Base-by-base conservation (phyloP, 2,113 vertebrate genomes). In the Rana temporaria region DNA sequence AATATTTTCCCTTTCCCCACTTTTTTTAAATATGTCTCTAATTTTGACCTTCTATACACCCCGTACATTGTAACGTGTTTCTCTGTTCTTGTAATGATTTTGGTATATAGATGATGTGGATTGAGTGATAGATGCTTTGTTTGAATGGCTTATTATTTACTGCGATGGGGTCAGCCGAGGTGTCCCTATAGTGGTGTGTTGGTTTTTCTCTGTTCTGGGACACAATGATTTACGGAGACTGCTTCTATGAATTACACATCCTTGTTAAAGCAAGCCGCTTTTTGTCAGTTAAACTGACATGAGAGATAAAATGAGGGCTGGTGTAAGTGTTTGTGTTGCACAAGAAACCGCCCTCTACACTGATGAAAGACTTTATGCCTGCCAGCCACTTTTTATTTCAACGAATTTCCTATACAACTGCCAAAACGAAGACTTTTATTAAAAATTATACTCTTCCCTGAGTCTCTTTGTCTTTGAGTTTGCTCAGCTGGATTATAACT, bases 201-300 rank as follows among this genome's bases (percentile, higher is more conserved):
- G 32, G n/a, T 60, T 71, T 55, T 24, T 56, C 16, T 26, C 38
- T 24, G 16, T 20, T 16, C 52, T 18, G 38, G 19, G 79, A 42
- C 20, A 63, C 20, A 32, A 42, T 72, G 69, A 62, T 65, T 63
- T 73, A 73, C 56, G 38, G 30, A 22, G 52, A 14, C 62, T 65
- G n/a, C 11, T 74, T 82, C 69, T 74, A 53, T 74, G 71, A 75
- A 84, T 82, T 62, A 72, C 26, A 73, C 53, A 85, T 87, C 78
- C 86, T 82, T 87, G 86, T 86, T 88, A 89, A 88, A 86, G 82
- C 83, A 62, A 80, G 86, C 79, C 87, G 75, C 84, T 87, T 88
- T 90, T 87, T 88, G 89, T 91, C 89, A 89, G 89, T 91, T 91
- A 85, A 91, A 91, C 88, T 89, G 89, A 89, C 88, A 87, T 83